Base-by-base conservation (phyloP, 2,888 invertebrate species). In the Cyaniris semiargus region DNA sequence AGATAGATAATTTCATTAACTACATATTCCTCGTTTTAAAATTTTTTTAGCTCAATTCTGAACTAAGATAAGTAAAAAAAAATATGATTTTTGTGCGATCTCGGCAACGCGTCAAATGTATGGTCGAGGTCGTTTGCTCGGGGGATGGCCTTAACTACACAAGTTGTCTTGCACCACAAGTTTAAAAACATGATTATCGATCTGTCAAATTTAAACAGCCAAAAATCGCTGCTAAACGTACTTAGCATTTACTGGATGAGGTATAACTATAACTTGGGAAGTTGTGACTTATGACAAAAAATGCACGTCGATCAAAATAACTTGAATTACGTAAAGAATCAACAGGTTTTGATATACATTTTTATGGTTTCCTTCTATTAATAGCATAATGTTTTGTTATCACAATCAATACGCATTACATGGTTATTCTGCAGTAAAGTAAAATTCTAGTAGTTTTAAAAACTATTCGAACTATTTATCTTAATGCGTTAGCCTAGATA, bases 371-470 rank as follows among this genome's bases (percentile, higher is more conserved):
- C 66, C 15, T 66, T 2, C 27, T 66, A 27, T 66, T 60, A 27
- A 10, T 23, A 60, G 60, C 23, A 23, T 5, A 23, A 27, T 60
- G 23, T 23, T 13, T 27, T 66, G 66, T 18, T 31, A 27, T 27
- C 66, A 31, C 66, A 27, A 5, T 60, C 60, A 60, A 66, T 66
- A 66, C 27, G 27, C 27, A 66, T 31, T 66, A 66, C 60, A 66
- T 27, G 60, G 5, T 66, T 27, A 66, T 15, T 27, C 15, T 66
- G 8, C 58, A 58, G 58, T 21, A 1, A 58, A 58, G 8, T 21
- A 21, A 10, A 2, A 58, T 58, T 58, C 3, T 58, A 21, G 58
- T 21, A 58, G 8, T 60, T 23, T 10, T 23, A 23, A 60, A 60
- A 60, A 23, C 23, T 10, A 60, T 23, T 60, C 58, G 6, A 53